A percentile compares a stretch with the other conserved stretches of the same genome.
Evolutionary conservation across 1,140 invertebrate species (phyloP).

Genomic region (Macrobrachium nipponense): DNA sequence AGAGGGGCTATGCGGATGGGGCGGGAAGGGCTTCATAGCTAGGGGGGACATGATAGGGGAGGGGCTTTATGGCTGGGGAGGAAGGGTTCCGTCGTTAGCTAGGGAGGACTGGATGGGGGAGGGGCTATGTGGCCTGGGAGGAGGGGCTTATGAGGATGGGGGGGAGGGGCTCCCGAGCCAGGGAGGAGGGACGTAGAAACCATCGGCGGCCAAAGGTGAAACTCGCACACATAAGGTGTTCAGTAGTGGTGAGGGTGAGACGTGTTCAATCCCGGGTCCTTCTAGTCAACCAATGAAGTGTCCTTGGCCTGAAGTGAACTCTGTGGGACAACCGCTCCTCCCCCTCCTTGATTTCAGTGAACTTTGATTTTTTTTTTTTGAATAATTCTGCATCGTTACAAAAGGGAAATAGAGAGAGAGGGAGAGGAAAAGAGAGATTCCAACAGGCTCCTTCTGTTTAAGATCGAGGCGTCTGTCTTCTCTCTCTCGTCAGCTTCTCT

Average conservation of each 20-base stretch:
- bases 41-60: not conserved
- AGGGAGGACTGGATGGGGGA: too few species aligned
- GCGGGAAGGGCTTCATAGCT: not conserved
- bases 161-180: not conserved
- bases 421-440: not conserved
- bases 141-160: not conserved
- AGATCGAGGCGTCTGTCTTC: too few species aligned
- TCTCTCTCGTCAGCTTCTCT: too few species aligned
- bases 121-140: too few species aligned
- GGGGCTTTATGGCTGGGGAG: not conserved
- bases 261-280: conserved; percentile 25
- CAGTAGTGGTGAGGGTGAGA: conserved; percentile 36
- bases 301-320: conserved; percentile 31
- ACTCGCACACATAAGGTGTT: conserved; percentile 47
- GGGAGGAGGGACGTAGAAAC: not conserved
- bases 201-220: conserved; percentile 31
- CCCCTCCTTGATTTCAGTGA: not conserved
- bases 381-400: not conserved
- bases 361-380: too few species aligned
- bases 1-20: not conserved
- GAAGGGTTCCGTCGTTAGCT: not conserved
- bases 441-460: not conserved
- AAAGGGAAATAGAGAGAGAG: too few species aligned
- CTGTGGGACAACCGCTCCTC: conserved; percentile 38
- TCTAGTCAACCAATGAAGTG: conserved; percentile 50